These are phyloP conservation scores for Furcifer pardalis DNA, from an alignment of 2,797 vertebrate species.

Conservation along the genomic window DNA sequence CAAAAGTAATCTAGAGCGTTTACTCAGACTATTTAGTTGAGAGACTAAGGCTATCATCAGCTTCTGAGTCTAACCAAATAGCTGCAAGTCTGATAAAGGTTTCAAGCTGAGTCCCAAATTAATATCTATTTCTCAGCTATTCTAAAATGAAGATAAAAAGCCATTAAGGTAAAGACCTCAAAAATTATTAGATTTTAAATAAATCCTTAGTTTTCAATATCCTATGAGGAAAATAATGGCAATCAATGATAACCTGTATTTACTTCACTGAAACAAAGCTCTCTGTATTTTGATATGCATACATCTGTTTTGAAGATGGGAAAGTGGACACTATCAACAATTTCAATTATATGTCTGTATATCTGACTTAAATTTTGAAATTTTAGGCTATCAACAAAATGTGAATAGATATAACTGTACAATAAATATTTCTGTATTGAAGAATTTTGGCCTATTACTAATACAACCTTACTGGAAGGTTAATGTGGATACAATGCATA, in stretches of 20 bases:
- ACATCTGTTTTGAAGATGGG: not conserved
- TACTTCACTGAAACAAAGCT: not conserved
- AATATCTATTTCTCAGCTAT: not conserved
- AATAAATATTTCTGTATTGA: not conserved
- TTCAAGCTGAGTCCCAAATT: not conserved
- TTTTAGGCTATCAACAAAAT: not conserved
- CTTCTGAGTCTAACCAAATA: conserved; percentile 27
- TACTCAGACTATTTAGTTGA: conserved; percentile 42
- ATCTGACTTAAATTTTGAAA: not conserved
- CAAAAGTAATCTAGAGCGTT: conserved; percentile 48
- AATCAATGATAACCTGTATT: not conserved
- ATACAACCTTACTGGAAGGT: not conserved
- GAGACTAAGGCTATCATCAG: conserved; percentile 44
- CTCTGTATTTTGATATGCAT: not conserved
- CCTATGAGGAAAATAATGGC: not conserved
- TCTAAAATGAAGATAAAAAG: conserved; percentile 54
- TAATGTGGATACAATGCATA: not conserved
- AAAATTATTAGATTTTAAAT: conserved; percentile 55
- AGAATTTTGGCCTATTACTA: not conserved
- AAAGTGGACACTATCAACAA: not conserved
- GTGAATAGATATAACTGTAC: not conserved
- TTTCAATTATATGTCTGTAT: not conserved
- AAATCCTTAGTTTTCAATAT: conserved; percentile 16
- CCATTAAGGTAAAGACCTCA: conserved; percentile 39
- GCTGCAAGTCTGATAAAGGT: not conserved